These are phyloP conservation scores for Drosophila repletoides DNA, from an alignment of 1,140 invertebrate genomes.

Conservation along the genomic window DNA sequence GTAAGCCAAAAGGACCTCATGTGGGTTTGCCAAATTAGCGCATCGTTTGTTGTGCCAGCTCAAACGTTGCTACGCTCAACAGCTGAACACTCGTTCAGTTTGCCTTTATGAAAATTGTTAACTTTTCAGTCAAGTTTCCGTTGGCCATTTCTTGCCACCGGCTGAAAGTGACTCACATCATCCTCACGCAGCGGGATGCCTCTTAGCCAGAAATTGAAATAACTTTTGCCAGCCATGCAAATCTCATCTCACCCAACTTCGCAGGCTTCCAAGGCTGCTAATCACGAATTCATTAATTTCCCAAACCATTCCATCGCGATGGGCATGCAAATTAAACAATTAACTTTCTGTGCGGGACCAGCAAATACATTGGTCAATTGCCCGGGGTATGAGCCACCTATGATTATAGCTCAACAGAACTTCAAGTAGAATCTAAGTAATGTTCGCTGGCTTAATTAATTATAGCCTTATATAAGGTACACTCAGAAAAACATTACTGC, in stretches of 20 bases:
- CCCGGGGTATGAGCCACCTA: constrained; percentile 2
- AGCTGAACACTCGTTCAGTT: background rate
- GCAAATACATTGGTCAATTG: background rate
- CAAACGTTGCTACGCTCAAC: constrained; percentile 9
- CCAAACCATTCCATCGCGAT: background rate
- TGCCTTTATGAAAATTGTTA: constrained; percentile 45
- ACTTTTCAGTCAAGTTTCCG: constrained; percentile 52
- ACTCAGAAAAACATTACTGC: too few species aligned
- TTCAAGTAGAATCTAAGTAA: background rate
- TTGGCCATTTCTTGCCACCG: constrained; percentile 42
- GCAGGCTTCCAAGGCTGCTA: constrained; percentile 1
- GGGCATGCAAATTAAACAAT: constrained; percentile 49
- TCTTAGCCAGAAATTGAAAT: constrained; percentile 26
- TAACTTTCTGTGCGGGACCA: constrained; percentile 9
- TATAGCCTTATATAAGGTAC: background rate
- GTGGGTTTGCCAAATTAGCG: constrained; percentile 79
- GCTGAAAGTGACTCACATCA: constrained; percentile 31
- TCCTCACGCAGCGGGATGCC: constrained; percentile 14
- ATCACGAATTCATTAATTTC: constrained; percentile 43
- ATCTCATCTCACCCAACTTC: constrained; percentile 4
- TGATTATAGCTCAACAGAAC: background rate
- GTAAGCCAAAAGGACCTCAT: constrained; percentile 58
- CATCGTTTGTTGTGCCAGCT: constrained; percentile 58
- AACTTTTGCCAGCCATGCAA: constrained; percentile 24
- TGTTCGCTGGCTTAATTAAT: background rate